phyloP scores from a whole-genome alignment of 2,797 vertebrate species.

The Acipenser oxyrinchus region DNA sequence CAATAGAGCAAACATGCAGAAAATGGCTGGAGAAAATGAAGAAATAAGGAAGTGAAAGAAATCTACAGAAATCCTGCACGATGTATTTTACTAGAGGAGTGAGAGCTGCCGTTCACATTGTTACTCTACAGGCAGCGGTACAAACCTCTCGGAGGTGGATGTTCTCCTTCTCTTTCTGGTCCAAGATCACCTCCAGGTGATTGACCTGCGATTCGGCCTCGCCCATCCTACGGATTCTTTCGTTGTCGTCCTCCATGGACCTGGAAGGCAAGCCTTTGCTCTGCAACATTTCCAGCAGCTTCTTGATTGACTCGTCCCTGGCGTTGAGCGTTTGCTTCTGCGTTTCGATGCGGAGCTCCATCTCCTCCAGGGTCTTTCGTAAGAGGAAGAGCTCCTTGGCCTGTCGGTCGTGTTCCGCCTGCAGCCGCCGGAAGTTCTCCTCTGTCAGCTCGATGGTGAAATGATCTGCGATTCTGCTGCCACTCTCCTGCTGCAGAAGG shows the following conservation, averaged over 20 bases:
- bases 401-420: slow-evolving; percentile 93
- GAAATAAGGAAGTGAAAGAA: too few species aligned
- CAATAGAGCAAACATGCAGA: too few species aligned
- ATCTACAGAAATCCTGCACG: too few species aligned
- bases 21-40: too few species aligned
- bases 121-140: neutral
- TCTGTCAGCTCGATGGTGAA: slow-evolving; percentile 95
- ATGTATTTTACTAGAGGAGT: too few species aligned
- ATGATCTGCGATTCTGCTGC: slow-evolving; percentile 77
- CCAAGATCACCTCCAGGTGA: slow-evolving; percentile 94
- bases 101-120: too few species aligned
- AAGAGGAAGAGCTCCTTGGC: slow-evolving; percentile 95
- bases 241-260: slow-evolving; percentile 87
- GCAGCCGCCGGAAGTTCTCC: slow-evolving; percentile 92
- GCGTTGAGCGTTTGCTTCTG: slow-evolving; percentile 96
- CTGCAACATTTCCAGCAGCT: slow-evolving; percentile 96
- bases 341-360: slow-evolving; percentile 96
- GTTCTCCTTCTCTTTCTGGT: slow-evolving; percentile 98
- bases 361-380: slow-evolving; percentile 93
- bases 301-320: slow-evolving; percentile 95
- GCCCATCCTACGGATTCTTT: slow-evolving; percentile 81
- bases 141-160: slow-evolving; percentile 93
- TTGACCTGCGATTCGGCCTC: slow-evolving; percentile 96
- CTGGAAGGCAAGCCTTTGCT: slow-evolving; percentile 90
- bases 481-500: slow-evolving; percentile 90